Base-by-base conservation (phyloP, 2,888 invertebrate genomes). In the Oligia strigilis region DNA sequence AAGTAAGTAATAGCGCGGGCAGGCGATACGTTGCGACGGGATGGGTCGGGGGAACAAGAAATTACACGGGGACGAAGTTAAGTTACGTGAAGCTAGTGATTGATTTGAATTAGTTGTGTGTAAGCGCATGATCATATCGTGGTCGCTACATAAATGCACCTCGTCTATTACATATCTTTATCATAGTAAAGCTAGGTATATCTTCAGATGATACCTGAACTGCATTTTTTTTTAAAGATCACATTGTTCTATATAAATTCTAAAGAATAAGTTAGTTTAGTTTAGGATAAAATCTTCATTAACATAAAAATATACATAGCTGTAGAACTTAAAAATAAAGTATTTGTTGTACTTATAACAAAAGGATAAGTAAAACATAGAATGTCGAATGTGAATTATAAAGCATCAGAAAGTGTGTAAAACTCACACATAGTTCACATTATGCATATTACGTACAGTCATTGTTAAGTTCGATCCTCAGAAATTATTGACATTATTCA, bases 401-500 rank as follows among this genome's bases (percentile, higher is more conserved):
- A 65, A 4, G 40, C 40, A 40, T 11, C 65, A 65, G 40, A 75
- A 76, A 36, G 4, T 46, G n/a, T 75, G 11, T 74, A 60, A 40
- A 76, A 49, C 60, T 40, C 17, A 76, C 49, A 29, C 40, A 52
- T 17, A 77, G 9, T 66, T 46, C 36, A 49, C 66, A 69, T 74
- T 66, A 72, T 70, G 76, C 73, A 74, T 75, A 65, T 73, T 67
- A 78, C 60, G 23, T 52, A 19, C 65, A 78, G 67, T 73, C 55
- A 84, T 82, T 81, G 78, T 82, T 62, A 73, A 75, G 75, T 83
- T 83, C 77, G 80, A 82, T 88, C 78, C 70, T 82, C 75, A 78
- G 81, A 80, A 85, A 84, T 88, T 81, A 89, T 90, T 87, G 80
- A 84, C 80, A 85, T 87, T 81, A 87, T 88, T 89, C 88, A 87